Base-by-base conservation (phyloP, 2,888 invertebrate genomes). In the Drosophila recens region DNA sequence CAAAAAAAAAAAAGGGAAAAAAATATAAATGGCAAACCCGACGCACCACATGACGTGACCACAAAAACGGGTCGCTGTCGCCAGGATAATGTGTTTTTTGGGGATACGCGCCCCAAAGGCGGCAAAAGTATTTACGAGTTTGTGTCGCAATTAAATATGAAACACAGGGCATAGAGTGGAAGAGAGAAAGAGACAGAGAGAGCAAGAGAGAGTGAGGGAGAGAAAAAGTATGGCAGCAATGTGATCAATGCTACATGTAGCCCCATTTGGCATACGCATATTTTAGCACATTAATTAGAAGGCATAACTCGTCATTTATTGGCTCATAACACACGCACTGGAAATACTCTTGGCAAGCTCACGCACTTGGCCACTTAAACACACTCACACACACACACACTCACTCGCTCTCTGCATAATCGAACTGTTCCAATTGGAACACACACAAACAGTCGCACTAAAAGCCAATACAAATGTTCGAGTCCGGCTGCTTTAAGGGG, bases 271-370 rank as follows among this genome's bases (percentile, higher is more conserved):
- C 67, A 68, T 66, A 62, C 71, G 74, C 86, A 87, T 83, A 82
- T 75, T 73, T 75, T 67, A 70, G 63, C 82, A 82, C 75, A 85
- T 87, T 84, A 86, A 85, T 84, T 87, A 80, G 73, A 73, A 59
- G 65, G 67, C 83, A 87, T 87, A 82, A 82, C 86, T 86, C 73
- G 75, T 71, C 83, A 85, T 87, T 77, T 87, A 87, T 87, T 77
- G 83, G 80, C 30, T 64, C 75, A 69, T 67, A 80, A 70, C 72
- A 68, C 67, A 67, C 56, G 34, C 51, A 43, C 48, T 27, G 61
- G 71, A 70, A 72, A 80, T 75, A 36, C 23, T 11, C 40, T 40
- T 75, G 72, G 63, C 27, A 45, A 33, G 43, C 71, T 49, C 63
- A 70, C 64, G 63, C 72, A 67, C 34, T 59, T 42, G 49, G 34